Base-by-base conservation (phyloP, 2,888 invertebrate genomes). In the Leptogaster cylindrica region DNA sequence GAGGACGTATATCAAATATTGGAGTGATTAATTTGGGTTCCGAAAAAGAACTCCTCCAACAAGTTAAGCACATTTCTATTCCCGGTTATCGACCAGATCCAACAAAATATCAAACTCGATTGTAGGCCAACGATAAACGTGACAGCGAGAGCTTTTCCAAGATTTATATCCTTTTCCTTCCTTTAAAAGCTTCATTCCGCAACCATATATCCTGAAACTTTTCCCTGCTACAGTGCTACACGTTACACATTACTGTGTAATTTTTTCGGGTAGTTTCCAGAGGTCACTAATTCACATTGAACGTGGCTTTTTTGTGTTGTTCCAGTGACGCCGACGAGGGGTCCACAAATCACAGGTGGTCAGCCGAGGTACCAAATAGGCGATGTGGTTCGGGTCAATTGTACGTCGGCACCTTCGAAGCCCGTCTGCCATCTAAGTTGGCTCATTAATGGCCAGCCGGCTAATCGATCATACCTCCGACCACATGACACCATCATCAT, bases 371-470 rank as follows among this genome's bases (percentile, higher is more conserved):
- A 93, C 82, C 91, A 91, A 80, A 87, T 90, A 70, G 91, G 91
- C 10, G 93, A 93, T 78, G 84, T 87, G 51, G 92, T 93, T 28
- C 86, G 88, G 71, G 90, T 93, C 73, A 93, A 92, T 82, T 93
- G 93, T 82, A 91, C 91, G 4, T 92, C 93, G 33, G 89, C 89
- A 12, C 85, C 88, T 73, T 93, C 93, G 46, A 88, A 90, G 75
- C 93, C 93, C 4, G 91, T 92, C 10, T 92, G 92, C 67, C 87
- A 88, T 76, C 86, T 93, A 66, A 88, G 89, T 73, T 93, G 93
- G 93, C 91, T 90, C 84, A 90, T 93, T 81, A 93, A 93, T 81
- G 92, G 91, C 23, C 89, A 92, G 77, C 90, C 89, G 73, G 88
- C 87, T 28, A 86, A 87, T 28, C 73, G 84, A 2, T 76, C 78